A percentile compares a stretch with the other conserved stretches of the same genome.
Evolutionary conservation across 2,113 vertebrate genomes (phyloP).

Genomic region (Hirundichthys speculiger): DNA sequence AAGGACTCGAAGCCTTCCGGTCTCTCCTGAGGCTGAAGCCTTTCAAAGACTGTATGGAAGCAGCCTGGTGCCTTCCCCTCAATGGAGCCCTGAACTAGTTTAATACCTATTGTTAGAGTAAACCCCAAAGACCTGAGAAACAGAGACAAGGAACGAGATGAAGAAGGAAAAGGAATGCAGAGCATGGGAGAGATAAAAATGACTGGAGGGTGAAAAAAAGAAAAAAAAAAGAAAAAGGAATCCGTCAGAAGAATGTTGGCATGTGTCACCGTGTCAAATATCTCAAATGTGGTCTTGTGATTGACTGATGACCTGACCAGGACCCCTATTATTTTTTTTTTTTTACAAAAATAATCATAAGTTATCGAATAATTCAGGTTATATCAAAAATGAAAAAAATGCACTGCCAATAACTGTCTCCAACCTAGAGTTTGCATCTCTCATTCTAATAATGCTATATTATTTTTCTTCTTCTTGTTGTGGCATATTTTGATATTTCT

Average conservation of each 20-base stretch:
- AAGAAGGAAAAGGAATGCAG: constrained; percentile 16
- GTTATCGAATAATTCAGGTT: too few species aligned
- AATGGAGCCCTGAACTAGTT: constrained; percentile 78
- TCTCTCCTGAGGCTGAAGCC: constrained; percentile 61
- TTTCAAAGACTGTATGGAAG: constrained; percentile 66
- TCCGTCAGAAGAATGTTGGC: not conserved
- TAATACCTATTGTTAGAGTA: constrained; percentile 78
- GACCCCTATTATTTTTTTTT: too few species aligned
- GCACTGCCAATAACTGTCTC: too few species aligned
- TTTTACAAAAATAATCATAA: too few species aligned
- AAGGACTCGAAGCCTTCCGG: constrained; percentile 45
- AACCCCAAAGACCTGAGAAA: constrained; percentile 65
- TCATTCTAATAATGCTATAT: too few species aligned
- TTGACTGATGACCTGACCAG: too few species aligned
- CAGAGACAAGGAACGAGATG: constrained; percentile 35
- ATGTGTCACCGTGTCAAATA: too few species aligned
- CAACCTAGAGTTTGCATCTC: too few species aligned
- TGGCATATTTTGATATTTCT: too few species aligned
- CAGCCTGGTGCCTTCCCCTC: constrained; percentile 58
- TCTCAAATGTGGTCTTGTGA: too few species aligned
- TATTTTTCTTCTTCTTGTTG: too few species aligned
- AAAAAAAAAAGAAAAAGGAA: constrained; percentile 3
- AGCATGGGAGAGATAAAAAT: constrained; percentile 17
- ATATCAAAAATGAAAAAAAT: too few species aligned
- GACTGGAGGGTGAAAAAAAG: not conserved